These are phyloP conservation scores for Chrysolina haemoptera DNA, from an alignment of 2,888 invertebrate species.

Conservation along the genomic window DNA sequence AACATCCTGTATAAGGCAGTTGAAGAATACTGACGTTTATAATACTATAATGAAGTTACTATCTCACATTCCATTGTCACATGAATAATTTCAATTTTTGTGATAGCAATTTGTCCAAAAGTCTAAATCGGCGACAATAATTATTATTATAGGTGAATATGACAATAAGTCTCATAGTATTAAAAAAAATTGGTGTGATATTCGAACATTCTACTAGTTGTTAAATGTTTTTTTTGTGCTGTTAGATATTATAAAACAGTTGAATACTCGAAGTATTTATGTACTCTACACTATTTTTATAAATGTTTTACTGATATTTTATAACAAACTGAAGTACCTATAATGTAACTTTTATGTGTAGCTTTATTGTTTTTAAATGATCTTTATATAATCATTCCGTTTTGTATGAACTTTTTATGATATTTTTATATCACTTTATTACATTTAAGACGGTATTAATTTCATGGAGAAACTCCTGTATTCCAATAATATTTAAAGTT, in stretches of 20 bases:
- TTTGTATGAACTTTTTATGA: background rate
- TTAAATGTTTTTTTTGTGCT: constrained; percentile 9
- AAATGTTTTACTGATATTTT: background rate
- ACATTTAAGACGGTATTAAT: no score
- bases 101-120: constrained; percentile 3
- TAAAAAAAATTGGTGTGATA: constrained; percentile 25
- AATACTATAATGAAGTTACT: constrained; percentile 4
- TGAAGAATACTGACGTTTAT: no score
- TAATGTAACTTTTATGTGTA: no score
- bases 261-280: constrained; percentile 3
- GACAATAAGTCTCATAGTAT: constrained; percentile 33
- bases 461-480: no score
- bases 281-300: constrained; percentile 5
- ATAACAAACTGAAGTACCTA: background rate
- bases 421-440: no score
- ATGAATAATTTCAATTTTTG: background rate
- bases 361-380: no score
- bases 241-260: background rate
- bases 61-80: constrained; percentile 2
- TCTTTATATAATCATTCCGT: background rate
- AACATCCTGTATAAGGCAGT: no score
- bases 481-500: background rate
- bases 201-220: constrained; percentile 13
- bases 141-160: constrained; percentile 24
- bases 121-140: constrained; percentile 33